phyloP scores from a whole-genome alignment of 2,113 vertebrate genomes.

The Pteropus alecto region DNA sequence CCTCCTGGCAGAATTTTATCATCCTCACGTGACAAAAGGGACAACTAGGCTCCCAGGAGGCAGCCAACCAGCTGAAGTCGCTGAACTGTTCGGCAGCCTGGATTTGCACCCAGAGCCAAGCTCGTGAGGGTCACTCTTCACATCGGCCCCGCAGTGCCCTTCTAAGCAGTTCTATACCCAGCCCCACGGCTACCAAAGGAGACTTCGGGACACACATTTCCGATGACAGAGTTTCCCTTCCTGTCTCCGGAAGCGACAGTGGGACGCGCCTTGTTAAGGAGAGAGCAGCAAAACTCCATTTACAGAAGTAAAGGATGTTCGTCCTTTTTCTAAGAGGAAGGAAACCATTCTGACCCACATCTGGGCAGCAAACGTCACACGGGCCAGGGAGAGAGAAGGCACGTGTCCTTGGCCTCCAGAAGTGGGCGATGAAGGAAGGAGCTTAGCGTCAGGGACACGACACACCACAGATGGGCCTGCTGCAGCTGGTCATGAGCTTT shows the following conservation, averaged over 20 bases:
- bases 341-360: fast-evolving
- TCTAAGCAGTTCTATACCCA: background rate
- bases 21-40: background rate
- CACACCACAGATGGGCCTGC: background rate
- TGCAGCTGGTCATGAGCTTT: background rate
- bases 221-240: background rate
- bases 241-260: background rate
- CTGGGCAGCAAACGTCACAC: fast-evolving
- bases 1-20: background rate
- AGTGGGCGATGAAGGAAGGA: background rate
- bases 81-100: background rate
- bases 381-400: background rate
- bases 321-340: background rate
- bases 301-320: background rate
- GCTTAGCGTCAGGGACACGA: too few relatives aligned
- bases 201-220: background rate
- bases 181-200: background rate
- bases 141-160: background rate
- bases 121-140: background rate
- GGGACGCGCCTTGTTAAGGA: background rate
- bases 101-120: background rate
- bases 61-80: background rate
- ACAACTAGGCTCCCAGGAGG: background rate
- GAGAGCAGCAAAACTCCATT: background rate
- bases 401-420: background rate